Conservation (phyloP, 2,888 invertebrate species). For the Rutpela maculata region DNA sequence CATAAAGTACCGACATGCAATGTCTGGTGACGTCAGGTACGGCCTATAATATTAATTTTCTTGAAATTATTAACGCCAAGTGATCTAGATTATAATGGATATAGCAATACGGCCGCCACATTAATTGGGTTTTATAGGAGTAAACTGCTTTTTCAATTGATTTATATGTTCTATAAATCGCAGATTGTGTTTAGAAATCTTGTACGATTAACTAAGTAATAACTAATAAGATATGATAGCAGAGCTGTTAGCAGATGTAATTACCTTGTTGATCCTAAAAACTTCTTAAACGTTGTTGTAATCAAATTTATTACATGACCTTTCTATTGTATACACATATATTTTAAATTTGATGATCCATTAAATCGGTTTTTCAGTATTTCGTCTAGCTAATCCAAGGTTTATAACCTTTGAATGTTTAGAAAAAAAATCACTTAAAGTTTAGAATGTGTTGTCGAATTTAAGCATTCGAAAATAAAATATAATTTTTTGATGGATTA, state of each 20-base stretch:
- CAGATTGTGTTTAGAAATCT: conserved; percentile 22
- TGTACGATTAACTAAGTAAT: not conserved
- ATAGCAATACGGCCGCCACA: not conserved
- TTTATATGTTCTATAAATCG: conserved; percentile 27
- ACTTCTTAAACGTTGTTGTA: not conserved
- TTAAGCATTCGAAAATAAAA: too few relatives aligned
- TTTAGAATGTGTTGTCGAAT: too few relatives aligned
- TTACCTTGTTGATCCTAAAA: not conserved
- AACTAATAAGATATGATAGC: not conserved
- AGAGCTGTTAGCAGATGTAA: not conserved
- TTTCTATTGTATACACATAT: not conserved
- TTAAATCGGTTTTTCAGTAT: not conserved
- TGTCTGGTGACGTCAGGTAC: conserved; percentile 57
- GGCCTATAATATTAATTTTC: conserved; percentile 48
- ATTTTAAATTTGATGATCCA: too few relatives aligned
- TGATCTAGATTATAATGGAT: conserved; percentile 33
- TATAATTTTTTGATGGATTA: too few relatives aligned
- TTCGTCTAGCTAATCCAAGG: not conserved
- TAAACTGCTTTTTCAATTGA: conserved; percentile 10
- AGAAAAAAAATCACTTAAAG: not conserved
- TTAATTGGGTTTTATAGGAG: not conserved
- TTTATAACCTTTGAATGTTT: not conserved
- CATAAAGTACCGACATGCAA: conserved; percentile 49
- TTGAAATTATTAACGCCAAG: conserved; percentile 34
- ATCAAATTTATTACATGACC: not conserved